A percentile compares a stretch with the other conserved stretches of the same genome.
These are phyloP conservation scores for Paragorgia papillata DNA, from an alignment of 92 coral and sea anemone species.

Conservation along the genomic window DNA sequence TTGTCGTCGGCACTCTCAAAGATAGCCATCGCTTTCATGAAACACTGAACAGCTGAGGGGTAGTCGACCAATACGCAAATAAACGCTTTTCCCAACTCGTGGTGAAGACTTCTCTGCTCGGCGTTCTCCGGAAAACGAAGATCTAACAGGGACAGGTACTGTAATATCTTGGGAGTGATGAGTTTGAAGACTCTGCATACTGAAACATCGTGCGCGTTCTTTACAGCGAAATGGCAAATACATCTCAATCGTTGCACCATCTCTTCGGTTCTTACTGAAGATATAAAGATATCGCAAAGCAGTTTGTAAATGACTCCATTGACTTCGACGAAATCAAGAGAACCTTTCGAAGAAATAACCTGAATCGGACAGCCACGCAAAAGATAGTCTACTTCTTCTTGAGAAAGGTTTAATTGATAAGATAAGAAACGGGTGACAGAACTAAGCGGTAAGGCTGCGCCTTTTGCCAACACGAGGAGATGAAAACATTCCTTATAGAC, in stretches of 20 bases:
- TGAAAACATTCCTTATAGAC: slow-evolving; percentile 25
- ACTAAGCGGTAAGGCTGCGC: background rate
- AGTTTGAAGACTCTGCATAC: slow-evolving; percentile 11
- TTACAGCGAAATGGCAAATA: slow-evolving; percentile 18
- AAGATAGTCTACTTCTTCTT: slow-evolving; percentile 2
- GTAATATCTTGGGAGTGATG: slow-evolving; percentile 12
- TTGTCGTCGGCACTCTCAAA: slow-evolving; percentile 23
- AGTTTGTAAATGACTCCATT: slow-evolving; percentile 23
- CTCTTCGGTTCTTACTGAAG: slow-evolving; percentile 9
- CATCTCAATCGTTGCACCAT: slow-evolving; percentile 25
- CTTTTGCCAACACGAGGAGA: slow-evolving; percentile 21
- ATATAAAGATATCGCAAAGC: background rate
- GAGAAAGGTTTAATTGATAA: background rate
- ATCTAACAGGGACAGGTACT: slow-evolving; percentile 10
- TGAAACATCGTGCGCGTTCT: slow-evolving; percentile 5
- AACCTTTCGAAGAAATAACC: background rate
- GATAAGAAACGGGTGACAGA: slow-evolving; percentile 20
- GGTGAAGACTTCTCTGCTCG: slow-evolving; percentile 27
- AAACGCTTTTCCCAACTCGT: slow-evolving; percentile 31
- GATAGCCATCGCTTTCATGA: slow-evolving; percentile 27
- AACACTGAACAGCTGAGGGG: slow-evolving; percentile 31
- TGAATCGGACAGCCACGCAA: slow-evolving; percentile 9
- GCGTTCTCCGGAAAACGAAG: slow-evolving; percentile 10
- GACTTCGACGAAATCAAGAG: slow-evolving; percentile 4
- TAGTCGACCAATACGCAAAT: slow-evolving; percentile 37